Conservation (phyloP, 1,140 invertebrate species). For the Drosophila watanabei region DNA sequence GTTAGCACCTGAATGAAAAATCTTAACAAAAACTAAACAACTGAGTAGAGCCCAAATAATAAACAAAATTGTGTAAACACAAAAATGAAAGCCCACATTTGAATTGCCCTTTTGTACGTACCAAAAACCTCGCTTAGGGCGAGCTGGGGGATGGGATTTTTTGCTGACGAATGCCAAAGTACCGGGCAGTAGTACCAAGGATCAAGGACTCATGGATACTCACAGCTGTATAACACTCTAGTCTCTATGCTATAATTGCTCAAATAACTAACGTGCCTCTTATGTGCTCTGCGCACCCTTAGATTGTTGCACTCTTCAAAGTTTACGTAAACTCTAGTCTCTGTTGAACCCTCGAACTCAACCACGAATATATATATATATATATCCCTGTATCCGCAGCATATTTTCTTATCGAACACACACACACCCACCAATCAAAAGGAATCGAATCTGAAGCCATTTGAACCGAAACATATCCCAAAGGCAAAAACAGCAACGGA, state of each 20-base stretch:
- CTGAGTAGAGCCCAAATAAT: not conserved
- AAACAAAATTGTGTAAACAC: constrained; percentile 4
- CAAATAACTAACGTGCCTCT: constrained; percentile 76
- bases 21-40: not conserved
- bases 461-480: constrained; percentile 73
- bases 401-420: constrained; percentile 49
- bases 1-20: not conserved
- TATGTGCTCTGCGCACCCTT: constrained; percentile 53
- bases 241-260: constrained; percentile 58
- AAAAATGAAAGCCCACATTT: not conserved
- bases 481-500: constrained; percentile 30
- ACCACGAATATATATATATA: constrained; percentile 7
- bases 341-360: constrained; percentile 41
- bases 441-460: constrained; percentile 37
- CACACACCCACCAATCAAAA: constrained; percentile 46
- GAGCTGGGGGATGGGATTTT: constrained; percentile 6
- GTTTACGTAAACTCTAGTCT: constrained; percentile 61
- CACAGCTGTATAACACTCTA: constrained; percentile 55
- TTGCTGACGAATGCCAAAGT: constrained; percentile 47
- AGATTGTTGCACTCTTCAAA: constrained; percentile 74
- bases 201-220: constrained; percentile 35
- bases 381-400: constrained; percentile 15
- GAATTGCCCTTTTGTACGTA: constrained; percentile 8
- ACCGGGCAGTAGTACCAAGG: constrained; percentile 20
- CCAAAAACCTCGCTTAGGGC: not conserved